These are phyloP conservation scores for Eidolon helvum DNA, from an alignment of 2,113 vertebrate species.

Conservation along the genomic window DNA sequence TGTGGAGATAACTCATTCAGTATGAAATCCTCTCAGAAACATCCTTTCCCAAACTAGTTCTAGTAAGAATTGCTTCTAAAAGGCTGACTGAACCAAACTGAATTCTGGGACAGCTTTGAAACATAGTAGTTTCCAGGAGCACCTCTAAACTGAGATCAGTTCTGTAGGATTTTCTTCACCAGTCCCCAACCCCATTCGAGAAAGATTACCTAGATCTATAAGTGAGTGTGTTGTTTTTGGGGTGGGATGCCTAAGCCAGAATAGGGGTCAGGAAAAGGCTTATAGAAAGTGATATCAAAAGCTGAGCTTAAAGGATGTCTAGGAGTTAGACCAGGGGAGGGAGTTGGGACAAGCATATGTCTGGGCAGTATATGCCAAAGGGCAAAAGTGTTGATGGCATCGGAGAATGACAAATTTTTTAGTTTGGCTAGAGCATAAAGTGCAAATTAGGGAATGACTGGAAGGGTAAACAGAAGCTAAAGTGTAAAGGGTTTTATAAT, in stretches of 20 bases:
- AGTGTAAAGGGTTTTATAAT: not conserved
- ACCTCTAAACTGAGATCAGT: not conserved
- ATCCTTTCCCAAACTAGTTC: not conserved
- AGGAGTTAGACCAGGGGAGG: not conserved
- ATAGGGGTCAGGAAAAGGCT: not conserved
- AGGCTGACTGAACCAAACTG: not conserved
- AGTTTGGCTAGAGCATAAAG: conserved; percentile 6
- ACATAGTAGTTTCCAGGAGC: not conserved
- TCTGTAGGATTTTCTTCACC: not conserved
- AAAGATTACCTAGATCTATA: not conserved
- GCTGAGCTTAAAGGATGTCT: not conserved
- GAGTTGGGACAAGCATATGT: not conserved
- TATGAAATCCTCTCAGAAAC: not conserved
- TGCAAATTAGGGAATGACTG: not conserved
- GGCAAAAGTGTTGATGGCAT: not conserved
- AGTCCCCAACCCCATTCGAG: not conserved
- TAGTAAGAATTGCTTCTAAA: not conserved
- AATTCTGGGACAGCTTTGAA: not conserved
- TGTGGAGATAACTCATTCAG: not conserved
- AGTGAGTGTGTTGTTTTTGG: not conserved
- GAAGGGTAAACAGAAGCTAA: not conserved
- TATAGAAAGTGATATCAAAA: not conserved
- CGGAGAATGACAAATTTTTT: not conserved
- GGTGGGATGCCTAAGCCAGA: not conserved
- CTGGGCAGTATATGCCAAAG: not conserved